These are phyloP conservation scores for Himalopsyche phryganea DNA, from an alignment of 1,140 invertebrate species.

Conservation along the genomic window DNA sequence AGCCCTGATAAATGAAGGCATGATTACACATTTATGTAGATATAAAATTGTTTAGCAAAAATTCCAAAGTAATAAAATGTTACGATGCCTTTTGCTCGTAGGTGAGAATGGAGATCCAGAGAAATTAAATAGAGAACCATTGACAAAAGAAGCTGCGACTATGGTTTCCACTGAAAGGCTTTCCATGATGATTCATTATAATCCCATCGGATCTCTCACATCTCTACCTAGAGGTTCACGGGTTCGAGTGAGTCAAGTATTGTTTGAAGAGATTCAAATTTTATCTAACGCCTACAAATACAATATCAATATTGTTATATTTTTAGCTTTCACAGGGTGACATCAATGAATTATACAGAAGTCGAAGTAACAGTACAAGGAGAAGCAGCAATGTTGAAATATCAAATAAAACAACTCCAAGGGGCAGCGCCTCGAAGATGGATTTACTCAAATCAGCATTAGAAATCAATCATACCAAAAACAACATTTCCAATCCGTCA, in stretches of 20 bases:
- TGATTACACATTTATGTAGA: too few species aligned
- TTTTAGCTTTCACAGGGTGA: conserved; percentile 52
- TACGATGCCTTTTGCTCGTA: too few species aligned
- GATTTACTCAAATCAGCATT: conserved; percentile 61
- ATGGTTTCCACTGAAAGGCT: conserved; percentile 65
- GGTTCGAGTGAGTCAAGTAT: conserved; percentile 43
- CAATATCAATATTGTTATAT: too few species aligned
- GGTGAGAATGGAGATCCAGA: conserved; percentile 57
- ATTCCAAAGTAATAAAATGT: too few species aligned
- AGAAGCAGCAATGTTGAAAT: conserved; percentile 54
- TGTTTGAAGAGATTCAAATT: background rate
- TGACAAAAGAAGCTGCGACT: conserved; percentile 61
- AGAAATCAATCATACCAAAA: conserved; percentile 59
- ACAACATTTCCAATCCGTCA: conserved; percentile 51
- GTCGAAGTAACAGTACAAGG: conserved; percentile 52
- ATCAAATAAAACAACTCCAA: conserved; percentile 35
- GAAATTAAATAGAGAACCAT: conserved; percentile 56
- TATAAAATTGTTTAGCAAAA: too few species aligned
- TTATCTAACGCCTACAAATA: background rate
- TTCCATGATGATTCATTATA: conserved; percentile 68
- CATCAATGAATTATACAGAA: conserved; percentile 49
- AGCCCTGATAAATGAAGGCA: too few species aligned
- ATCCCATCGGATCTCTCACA: conserved; percentile 67
- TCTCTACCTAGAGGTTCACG: conserved; percentile 60
- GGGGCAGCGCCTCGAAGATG: conserved; percentile 60